phyloP scores from a whole-genome alignment of 92 coral and sea anemone species.

The Zoanthus solanderi region DNA sequence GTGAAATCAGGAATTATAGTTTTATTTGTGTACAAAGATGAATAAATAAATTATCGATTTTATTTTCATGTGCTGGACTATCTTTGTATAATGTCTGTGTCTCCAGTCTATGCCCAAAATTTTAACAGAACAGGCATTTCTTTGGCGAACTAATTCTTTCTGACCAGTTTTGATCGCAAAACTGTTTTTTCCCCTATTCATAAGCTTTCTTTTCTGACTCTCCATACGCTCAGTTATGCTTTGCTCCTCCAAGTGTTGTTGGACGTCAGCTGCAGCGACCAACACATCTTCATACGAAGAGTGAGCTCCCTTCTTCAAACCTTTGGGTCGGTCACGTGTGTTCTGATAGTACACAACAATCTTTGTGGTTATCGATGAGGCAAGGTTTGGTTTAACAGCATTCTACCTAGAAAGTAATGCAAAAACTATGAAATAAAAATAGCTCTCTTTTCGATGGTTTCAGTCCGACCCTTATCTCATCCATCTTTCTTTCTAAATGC shows the following conservation, averaged over 20 bases:
- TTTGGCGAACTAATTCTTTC: not conserved
- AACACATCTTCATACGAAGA: no score
- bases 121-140: not conserved
- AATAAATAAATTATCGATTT: slow-evolving; percentile 36
- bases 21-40: slow-evolving; percentile 31
- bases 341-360: no score
- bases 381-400: no score
- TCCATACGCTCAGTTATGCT: not conserved
- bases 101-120: not conserved
- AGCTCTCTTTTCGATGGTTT: not conserved
- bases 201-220: not conserved
- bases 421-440: not conserved
- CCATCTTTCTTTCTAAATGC: no score
- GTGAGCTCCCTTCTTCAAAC: not conserved
- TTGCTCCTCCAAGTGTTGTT: not conserved
- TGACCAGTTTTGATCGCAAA: not conserved
- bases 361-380: no score
- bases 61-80: slow-evolving; percentile 1
- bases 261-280: not conserved
- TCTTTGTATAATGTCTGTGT: slow-evolving; percentile 1
- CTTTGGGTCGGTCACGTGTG: no score
- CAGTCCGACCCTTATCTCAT: no score
- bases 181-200: not conserved
- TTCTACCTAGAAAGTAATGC: not conserved
- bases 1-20: not conserved